A percentile compares a stretch with the other conserved stretches of the same genome.
Conservation (phyloP, 2,888 invertebrate species). For the Euproctis similis region DNA sequence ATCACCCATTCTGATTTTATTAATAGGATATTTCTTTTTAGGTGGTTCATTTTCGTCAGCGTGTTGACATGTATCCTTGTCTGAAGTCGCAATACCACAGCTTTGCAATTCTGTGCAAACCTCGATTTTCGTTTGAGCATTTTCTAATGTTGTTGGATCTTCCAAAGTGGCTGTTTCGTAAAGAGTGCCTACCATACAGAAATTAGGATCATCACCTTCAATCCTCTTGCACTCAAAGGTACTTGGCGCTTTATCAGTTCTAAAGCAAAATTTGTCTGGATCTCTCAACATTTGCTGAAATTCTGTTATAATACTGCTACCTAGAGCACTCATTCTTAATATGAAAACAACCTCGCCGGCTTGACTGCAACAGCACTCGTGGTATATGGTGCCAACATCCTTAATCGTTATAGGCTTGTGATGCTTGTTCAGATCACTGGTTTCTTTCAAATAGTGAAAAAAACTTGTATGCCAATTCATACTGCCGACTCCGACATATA, state of each 20-base stretch:
- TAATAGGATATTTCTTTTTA: constrained; percentile 43
- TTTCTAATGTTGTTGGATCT: constrained; percentile 46
- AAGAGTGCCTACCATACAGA: constrained; percentile 57
- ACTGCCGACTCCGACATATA: constrained; percentile 57
- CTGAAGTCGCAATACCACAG: constrained; percentile 35
- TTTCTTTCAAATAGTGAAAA: constrained; percentile 61
- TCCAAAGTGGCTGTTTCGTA: constrained; percentile 64
- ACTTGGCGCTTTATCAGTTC: constrained; percentile 61
- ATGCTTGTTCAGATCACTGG: constrained; percentile 42
- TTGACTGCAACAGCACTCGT: constrained; percentile 50
- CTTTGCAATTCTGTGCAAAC: constrained; percentile 58
- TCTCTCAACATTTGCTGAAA: constrained; percentile 55
- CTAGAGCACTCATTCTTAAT: constrained; percentile 66
- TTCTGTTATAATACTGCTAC: constrained; percentile 61
- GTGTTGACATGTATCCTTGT: constrained; percentile 32
- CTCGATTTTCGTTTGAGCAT: constrained; percentile 47
- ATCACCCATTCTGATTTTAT: constrained; percentile 65
- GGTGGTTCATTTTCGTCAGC: constrained; percentile 13
- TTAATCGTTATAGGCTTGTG: constrained; percentile 52
- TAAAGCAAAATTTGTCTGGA: constrained; percentile 57
- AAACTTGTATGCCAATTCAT: constrained; percentile 68
- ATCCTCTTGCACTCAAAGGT: constrained; percentile 59
- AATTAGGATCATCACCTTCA: constrained; percentile 61
- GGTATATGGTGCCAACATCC: constrained; percentile 35
- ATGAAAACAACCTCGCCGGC: constrained; percentile 64